A percentile compares a stretch with the other conserved stretches of the same genome.
phyloP scores from a whole-genome alignment of 2,797 vertebrate species.

The Hirundo rustica region DNA sequence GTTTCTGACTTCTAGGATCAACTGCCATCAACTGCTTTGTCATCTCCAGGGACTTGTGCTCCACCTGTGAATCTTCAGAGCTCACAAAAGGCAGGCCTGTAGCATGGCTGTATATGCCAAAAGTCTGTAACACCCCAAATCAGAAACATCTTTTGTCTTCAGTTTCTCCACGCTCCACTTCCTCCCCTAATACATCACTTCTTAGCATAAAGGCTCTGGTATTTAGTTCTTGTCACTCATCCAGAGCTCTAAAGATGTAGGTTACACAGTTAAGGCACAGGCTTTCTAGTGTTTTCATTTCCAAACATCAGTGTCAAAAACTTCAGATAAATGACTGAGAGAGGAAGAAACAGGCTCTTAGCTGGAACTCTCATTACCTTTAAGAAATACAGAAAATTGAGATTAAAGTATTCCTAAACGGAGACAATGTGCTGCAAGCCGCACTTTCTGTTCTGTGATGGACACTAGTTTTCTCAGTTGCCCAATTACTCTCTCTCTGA shows the following conservation, averaged over 20 bases:
- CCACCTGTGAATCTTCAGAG: background rate
- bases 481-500: background rate
- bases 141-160: constrained; percentile 35
- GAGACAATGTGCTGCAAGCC: background rate
- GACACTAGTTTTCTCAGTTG: background rate
- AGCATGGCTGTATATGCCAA: background rate
- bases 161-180: background rate
- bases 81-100: background rate
- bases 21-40: background rate
- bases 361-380: background rate
- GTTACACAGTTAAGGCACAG: background rate
- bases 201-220: background rate
- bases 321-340: background rate
- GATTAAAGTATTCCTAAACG: background rate
- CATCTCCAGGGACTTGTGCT: background rate
- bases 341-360: background rate
- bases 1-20: background rate
- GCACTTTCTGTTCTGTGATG: background rate
- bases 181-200: background rate
- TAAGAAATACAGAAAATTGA: constrained; percentile 5
- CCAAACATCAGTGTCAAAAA: constrained; percentile 18
- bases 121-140: background rate
- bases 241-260: background rate
- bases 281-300: constrained; percentile 31
- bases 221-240: constrained; percentile 21